Base-by-base conservation (phyloP, 2,888 invertebrate species). In the Lucinisca nassula region DNA sequence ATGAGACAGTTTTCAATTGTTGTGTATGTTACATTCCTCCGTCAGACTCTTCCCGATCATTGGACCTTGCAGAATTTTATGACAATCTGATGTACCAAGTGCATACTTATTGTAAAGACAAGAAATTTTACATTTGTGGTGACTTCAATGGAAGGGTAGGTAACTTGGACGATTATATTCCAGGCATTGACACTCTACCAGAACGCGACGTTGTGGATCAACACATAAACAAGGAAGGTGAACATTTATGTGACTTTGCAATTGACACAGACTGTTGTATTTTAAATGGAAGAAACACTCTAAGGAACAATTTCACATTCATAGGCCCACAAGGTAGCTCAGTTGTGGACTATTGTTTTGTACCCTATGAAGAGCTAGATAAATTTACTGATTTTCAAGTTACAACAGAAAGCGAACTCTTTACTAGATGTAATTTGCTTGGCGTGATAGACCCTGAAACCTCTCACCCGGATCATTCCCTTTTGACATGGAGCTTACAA, bases 271-370 rank as follows among this genome's bases (percentile, higher is more conserved):
- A 81, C 58, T 21, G 40, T 21, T 81, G 81, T 74, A 55, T 81
- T 27, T 24, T 81, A 58, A 81, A 81, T 74, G 81, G 81, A 8
- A 32, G 81, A 74, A 81, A 81, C 27, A 27, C 2, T n/a, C 12
- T 81, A 3, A 38, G 24, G 27, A 74, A 81, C 55, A 58, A 81
- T 38, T 81, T 55, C 55, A 81, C 81, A 51, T 40, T 45, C 35
- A 40, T 81, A 37, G 74, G 74, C 17, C 35, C 74, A 1, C 32
- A 38, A 27, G 81, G 74, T 8, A 37, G 55, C 24, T 32, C 82
- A 45, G 75, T 82, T 38, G 76, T 76, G 21, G 75, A 75, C 24
- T 75, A 82, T 30, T 75, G 75, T 30, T 10, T 61, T 21, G 27
- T 61, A 49, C 77, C 77, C 58, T 61, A 61, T 30, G 61, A 61